Base-by-base conservation (phyloP, 1,140 invertebrate genomes). In the Druon quercuslanigerum region DNA sequence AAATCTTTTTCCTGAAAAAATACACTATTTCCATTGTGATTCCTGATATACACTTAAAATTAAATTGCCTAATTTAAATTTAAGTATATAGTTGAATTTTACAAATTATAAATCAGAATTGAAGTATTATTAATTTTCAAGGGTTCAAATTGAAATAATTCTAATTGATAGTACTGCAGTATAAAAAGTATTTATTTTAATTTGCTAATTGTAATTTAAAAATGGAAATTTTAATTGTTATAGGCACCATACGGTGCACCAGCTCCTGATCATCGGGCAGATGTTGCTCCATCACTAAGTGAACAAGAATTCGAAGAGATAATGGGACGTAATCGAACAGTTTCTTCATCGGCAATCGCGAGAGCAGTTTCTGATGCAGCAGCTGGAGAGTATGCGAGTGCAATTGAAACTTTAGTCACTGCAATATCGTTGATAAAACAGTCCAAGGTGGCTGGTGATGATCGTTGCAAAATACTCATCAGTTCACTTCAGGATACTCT, bases 261-360 rank as follows among this genome's bases (percentile, higher is more conserved):
- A 8, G 92, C 92, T 52, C 90, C 91, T 74, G 92, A 93, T 80
- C 93, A 94, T 83, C 90, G 93, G 33, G 89, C 92, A 46, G 94
- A 94, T 81, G 91, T 91, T 7, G 92, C 94, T 66, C 94, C 96
- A 1, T 94, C 94, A 51, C 93, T 99, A 25, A 95, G 94, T 79
- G 98, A 99, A 91, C 95, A 96, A 81, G 99, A 99, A 92, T 99
- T 99, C 92, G 98, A 99, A 91, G 99, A 99, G 90, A 98, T 99
- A 52, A 99, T 99, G 96, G 94, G 96, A 72, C 93, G 99, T 81
- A 99, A 99, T 92, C 94, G 98, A 79, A 99, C 98, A 16, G 98
- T 99, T 2, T 99, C 98, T 13, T 98, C 97, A 79, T 98, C 96
- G 51, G 98, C 99, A 5, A 99, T 99, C 79, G 96, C 97, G 16